These are phyloP conservation scores for Colostygia pectinataria DNA, from an alignment of 2,888 invertebrate genomes.

Conservation along the genomic window DNA sequence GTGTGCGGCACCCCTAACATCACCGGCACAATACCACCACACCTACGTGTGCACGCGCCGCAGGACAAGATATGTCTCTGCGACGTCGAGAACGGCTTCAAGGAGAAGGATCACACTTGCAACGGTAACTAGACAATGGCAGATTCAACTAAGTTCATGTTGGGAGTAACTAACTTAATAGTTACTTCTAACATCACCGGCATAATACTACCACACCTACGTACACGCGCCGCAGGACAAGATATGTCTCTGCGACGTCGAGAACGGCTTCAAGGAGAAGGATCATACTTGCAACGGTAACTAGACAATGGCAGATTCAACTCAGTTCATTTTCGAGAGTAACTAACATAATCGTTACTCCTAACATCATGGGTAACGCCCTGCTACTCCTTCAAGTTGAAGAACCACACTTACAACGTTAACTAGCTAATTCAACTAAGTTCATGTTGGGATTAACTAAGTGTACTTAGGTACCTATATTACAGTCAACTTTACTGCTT, in stretches of 20 bases:
- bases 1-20: slow-evolving; percentile 83
- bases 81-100: slow-evolving; percentile 84
- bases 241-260: slow-evolving; percentile 84
- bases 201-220: slow-evolving; percentile 62
- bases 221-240: slow-evolving; percentile 67
- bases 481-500: slow-evolving; percentile 25
- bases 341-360: background rate
- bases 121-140: slow-evolving; percentile 69
- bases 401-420: background rate
- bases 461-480: too few relatives aligned
- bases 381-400: too few relatives aligned
- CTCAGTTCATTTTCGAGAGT: background rate
- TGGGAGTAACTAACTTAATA: too few relatives aligned
- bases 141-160: background rate
- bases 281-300: slow-evolving; percentile 85
- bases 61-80: slow-evolving; percentile 83
- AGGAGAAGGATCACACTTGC: slow-evolving; percentile 85
- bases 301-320: background rate
- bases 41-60: slow-evolving; percentile 61
- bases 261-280: slow-evolving; percentile 85
- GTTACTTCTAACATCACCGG: slow-evolving; percentile 83
- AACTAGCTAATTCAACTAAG: too few relatives aligned
- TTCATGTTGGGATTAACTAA: background rate
- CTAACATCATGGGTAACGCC: too few relatives aligned
- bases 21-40: slow-evolving; percentile 70